Evolutionary conservation across 2,113 vertebrate genomes (phyloP).

Genomic region (Brachyhypopomus gauderio): DNA sequence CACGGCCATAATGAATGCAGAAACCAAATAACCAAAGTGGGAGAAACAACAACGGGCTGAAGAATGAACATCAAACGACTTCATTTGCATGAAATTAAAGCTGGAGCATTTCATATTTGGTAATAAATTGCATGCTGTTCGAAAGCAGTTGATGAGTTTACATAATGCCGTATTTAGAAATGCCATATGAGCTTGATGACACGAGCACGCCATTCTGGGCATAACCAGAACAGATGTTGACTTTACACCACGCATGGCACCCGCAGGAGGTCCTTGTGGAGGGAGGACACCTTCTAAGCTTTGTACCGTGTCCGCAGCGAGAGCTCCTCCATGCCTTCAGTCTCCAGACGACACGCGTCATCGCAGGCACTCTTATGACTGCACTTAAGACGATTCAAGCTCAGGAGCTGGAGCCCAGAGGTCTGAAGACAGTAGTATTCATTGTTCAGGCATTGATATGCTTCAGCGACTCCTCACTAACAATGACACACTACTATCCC

Average conservation of each 20-base stretch:
- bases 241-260: conserved; percentile 16
- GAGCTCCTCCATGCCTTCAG: no score
- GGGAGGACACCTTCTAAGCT: no score
- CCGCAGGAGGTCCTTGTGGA: neutral
- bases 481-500: conserved; percentile 10
- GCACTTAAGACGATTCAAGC: conserved; percentile 31
- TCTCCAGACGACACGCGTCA: conserved; percentile 6
- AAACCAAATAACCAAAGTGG: neutral
- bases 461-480: conserved; percentile 23
- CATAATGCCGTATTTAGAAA: neutral
- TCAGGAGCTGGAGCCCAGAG: conserved; percentile 30
- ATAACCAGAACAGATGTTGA: neutral
- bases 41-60: neutral
- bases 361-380: conserved; percentile 2
- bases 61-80: neutral
- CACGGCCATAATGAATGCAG: neutral
- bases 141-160: conserved; percentile 8
- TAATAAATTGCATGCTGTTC: neutral
- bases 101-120: neutral
- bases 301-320: no score
- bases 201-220: neutral
- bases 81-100: neutral
- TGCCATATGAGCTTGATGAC: neutral
- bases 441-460: conserved; percentile 14
- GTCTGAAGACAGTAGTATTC: conserved; percentile 12